Base-by-base conservation (phyloP, 2,797 vertebrate genomes). In the Fratercula arctica region DNA sequence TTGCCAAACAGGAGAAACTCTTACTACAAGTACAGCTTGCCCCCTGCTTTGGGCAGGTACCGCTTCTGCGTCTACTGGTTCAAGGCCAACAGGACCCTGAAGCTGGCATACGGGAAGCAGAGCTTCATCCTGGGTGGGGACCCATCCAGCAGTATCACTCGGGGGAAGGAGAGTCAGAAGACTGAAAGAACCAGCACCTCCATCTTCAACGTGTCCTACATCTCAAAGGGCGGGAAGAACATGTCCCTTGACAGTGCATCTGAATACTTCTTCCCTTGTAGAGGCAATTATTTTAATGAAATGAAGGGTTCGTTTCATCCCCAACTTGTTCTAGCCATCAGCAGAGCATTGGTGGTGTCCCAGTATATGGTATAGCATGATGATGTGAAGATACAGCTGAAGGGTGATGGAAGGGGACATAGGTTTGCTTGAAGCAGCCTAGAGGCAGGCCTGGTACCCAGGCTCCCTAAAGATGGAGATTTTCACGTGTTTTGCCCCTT, bases 41-140 rank as follows among this genome's bases (percentile, higher is more conserved):
- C 98, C 0, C 13, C 51, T 0, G n/a, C 9, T 10, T 45, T 95
- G 87, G 98, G 98, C 72, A 50, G 92, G 72, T 98, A 98, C n/a
- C 98, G 98, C 79, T 98, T 98, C 97, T 98, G 98, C 6, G 0
- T 98, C 72, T 97, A 93, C 96, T 98, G 98, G 98, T 94, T 90
- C 64, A 87, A 78, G 54, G 87, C 74, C 3, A 50, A 56, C 3
- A 75, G 83, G 28, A 90, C 23, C 5, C 24, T 98, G 80, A 16
- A 5, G 11, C 84, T 98, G 29, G 93, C 2, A 1, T 98, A 98
- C 0, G 98, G 98, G 48, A 98, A 66, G 39, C 89, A 90, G 63
- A 64, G 59, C 33, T 67, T 85, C 43, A 75, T 45, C 37, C 93
- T 97, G 81, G 91, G 92, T 3, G 6, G 6, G 2, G 45, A 76